A percentile compares a stretch with the other conserved stretches of the same genome.
These are phyloP conservation scores for Daphoenositta chrysoptera DNA, from an alignment of 2,113 vertebrate genomes.

Conservation along the genomic window DNA sequence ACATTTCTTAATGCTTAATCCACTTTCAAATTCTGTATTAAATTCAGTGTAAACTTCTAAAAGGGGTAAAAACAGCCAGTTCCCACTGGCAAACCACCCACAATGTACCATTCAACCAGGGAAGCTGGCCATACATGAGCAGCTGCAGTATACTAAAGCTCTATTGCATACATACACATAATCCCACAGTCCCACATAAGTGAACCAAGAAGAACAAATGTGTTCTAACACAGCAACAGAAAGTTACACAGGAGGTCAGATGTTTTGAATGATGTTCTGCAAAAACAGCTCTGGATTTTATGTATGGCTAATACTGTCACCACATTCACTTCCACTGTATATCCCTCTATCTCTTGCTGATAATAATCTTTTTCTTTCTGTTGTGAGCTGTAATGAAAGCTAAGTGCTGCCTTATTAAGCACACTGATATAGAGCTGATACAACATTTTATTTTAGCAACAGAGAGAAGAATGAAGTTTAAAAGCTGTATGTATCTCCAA, in stretches of 20 bases:
- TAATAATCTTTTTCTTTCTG: background rate
- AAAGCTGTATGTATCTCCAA: background rate
- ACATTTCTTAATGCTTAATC: background rate
- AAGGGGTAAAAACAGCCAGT: background rate
- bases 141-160: background rate
- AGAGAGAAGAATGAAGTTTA: background rate
- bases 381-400: background rate
- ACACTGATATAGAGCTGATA: background rate
- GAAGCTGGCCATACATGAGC: rapidly evolving
- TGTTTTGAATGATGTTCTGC: background rate
- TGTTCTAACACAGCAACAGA: background rate
- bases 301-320: background rate
- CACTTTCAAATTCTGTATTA: background rate
- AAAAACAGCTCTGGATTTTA: background rate
- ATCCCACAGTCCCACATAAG: background rate
- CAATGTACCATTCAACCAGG: background rate
- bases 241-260: background rate
- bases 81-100: background rate
- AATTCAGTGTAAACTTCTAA: background rate
- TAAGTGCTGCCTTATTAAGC: background rate
- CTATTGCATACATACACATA: background rate
- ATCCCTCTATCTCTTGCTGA: background rate
- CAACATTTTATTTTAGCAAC: background rate
- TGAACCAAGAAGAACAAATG: background rate
- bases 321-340: background rate